phyloP scores from a whole-genome alignment of 2,113 vertebrate genomes.

The Harpagus bidentatus region DNA sequence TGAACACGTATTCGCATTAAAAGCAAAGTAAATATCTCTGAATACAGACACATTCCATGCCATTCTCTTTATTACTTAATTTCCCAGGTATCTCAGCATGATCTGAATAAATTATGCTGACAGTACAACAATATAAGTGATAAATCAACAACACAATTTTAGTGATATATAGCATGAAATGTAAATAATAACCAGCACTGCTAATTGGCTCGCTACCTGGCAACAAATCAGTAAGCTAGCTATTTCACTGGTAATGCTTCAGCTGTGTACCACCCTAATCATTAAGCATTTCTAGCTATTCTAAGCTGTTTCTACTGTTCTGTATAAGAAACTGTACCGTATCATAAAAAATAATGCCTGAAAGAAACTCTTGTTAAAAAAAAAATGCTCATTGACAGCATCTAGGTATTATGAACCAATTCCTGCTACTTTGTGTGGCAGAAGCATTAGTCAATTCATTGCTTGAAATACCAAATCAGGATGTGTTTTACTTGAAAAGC shows the following conservation, averaged over 20 bases:
- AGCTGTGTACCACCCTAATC: conserved; percentile 61
- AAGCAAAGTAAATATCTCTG: conserved; percentile 67
- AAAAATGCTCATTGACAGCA: not conserved
- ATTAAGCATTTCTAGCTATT: conserved; percentile 70
- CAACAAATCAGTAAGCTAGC: conserved; percentile 79
- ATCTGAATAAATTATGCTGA: conserved; percentile 91
- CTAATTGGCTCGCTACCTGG: conserved; percentile 86
- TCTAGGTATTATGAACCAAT: not conserved
- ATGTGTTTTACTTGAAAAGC: not conserved
- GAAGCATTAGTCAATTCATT: not conserved
- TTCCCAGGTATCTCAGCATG: conserved; percentile 82
- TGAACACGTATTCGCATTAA: conserved; percentile 76
- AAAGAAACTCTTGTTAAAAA: not conserved
- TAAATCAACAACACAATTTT: conserved; percentile 87
- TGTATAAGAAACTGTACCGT: not conserved
- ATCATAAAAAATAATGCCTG: conserved; percentile 8
- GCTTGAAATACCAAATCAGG: not conserved
- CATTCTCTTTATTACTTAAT: conserved; percentile 81
- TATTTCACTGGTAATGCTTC: conserved; percentile 53
- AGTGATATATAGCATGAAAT: conserved; percentile 91
- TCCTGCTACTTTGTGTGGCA: not conserved
- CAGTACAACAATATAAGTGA: conserved; percentile 83
- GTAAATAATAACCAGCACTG: conserved; percentile 88
- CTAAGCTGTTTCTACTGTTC: conserved; percentile 60
- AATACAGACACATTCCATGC: conserved; percentile 58